phyloP scores from a whole-genome alignment of 2,888 invertebrate species.

The Ornithoptera alexandrae region DNA sequence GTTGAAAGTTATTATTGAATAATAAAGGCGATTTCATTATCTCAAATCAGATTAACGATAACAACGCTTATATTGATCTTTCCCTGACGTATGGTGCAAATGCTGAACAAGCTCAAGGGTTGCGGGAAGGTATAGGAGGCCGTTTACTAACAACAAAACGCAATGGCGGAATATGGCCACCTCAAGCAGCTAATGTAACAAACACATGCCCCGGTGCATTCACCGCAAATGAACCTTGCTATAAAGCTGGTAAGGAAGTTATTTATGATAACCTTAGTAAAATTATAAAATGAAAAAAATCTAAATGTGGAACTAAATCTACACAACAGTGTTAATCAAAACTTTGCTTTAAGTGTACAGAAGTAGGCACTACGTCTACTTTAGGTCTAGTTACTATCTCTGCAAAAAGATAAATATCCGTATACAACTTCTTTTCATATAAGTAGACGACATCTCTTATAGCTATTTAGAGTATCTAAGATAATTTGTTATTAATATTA shows the following conservation, averaged over 20 bases:
- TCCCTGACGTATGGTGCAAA: constrained; percentile 11
- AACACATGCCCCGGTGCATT: not conserved
- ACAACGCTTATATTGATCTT: constrained; percentile 19
- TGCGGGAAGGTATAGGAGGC: constrained; percentile 48
- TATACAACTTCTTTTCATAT: too few species aligned
- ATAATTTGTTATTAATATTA: too few species aligned
- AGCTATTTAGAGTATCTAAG: too few species aligned
- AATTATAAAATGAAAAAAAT: too few species aligned
- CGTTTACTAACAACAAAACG: constrained; percentile 56
- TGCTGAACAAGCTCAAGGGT: not conserved
- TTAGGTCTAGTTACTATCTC: too few species aligned
- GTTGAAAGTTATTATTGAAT: not conserved
- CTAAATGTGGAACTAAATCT: too few species aligned
- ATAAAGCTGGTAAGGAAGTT: constrained; percentile 12
- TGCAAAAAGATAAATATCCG: too few species aligned
- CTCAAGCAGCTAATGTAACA: constrained; percentile 5
- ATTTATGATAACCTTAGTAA: not conserved
- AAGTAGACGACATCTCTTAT: too few species aligned
- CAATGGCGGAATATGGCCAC: constrained; percentile 15
- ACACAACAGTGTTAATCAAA: too few species aligned
- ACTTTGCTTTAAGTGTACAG: too few species aligned
- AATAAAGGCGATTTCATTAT: not conserved
- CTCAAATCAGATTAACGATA: constrained; percentile 13
- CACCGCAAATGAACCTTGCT: constrained; percentile 13
- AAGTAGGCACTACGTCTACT: too few species aligned